Conservation (phyloP, 2,797 vertebrate genomes). For the Phrynocephalus guinanensis region DNA sequence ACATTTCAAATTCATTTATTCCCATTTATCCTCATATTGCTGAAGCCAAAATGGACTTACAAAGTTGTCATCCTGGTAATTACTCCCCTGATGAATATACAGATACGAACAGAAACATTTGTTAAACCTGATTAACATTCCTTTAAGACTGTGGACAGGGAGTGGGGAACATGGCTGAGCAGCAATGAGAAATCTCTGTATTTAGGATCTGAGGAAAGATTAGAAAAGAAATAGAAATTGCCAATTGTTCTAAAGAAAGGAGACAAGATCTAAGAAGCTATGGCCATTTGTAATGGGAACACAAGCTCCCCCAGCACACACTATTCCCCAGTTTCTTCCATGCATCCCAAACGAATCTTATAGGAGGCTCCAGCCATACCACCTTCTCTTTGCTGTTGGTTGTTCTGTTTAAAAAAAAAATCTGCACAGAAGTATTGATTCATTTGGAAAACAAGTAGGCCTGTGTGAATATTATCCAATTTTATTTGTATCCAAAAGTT, state of each 20-base stretch:
- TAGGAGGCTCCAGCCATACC: not conserved
- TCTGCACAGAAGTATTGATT: not conserved
- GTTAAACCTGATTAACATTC: slow-evolving; percentile 40
- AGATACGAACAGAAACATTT: slow-evolving; percentile 23
- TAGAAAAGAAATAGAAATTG: not conserved
- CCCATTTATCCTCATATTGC: slow-evolving; percentile 31
- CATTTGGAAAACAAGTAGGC: not conserved
- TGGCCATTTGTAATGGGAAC: not conserved
- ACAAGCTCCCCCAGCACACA: not conserved
- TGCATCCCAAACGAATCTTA: not conserved
- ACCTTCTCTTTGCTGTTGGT: not conserved
- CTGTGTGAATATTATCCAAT: too few species aligned
- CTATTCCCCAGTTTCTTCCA: not conserved
- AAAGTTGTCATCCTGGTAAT: slow-evolving; percentile 44
- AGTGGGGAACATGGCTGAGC: not conserved
- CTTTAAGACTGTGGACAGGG: not conserved
- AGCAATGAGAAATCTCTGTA: not conserved
- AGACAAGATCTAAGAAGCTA: not conserved
- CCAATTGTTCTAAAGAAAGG: not conserved
- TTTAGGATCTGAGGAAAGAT: slow-evolving; percentile 12
- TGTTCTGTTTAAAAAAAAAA: not conserved
- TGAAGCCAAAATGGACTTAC: slow-evolving; percentile 46
- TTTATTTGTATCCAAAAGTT: too few species aligned
- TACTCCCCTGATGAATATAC: slow-evolving; percentile 39
- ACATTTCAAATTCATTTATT: slow-evolving; percentile 52